Evolutionary conservation across 2,113 vertebrate genomes (phyloP).

Genomic region (Apodemus speciosus): DNA sequence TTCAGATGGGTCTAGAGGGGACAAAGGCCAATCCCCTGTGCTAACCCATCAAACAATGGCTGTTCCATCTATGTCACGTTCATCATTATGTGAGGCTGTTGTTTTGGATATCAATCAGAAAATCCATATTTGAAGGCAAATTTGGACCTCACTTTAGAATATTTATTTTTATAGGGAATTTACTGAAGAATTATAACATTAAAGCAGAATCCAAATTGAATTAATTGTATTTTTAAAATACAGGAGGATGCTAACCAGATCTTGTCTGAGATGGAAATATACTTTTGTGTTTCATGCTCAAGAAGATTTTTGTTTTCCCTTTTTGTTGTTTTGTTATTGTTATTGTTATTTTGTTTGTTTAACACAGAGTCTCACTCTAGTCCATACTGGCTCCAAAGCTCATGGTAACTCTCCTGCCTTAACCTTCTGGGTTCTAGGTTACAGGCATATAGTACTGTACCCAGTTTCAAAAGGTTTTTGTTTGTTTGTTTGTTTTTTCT

Average conservation of each 20-base stretch:
- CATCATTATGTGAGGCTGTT: not conserved
- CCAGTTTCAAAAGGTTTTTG: not conserved
- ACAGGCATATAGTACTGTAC: not conserved
- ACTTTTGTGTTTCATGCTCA: conserved; percentile 11
- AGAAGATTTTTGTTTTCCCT: not conserved
- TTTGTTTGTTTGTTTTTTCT: not conserved
- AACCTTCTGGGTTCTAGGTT: not conserved
- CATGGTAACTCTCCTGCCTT: not conserved
- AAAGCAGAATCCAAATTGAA: conserved; percentile 7
- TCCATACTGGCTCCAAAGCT: not conserved
- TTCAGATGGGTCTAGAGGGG: no score
- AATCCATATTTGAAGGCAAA: not conserved
- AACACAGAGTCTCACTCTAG: not conserved
- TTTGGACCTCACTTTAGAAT: not conserved
- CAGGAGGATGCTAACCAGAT: not conserved
- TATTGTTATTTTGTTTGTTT: not conserved
- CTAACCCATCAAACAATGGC: not conserved
- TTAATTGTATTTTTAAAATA: conserved; percentile 36
- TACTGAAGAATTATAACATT: conserved; percentile 20
- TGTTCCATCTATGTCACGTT: not conserved
- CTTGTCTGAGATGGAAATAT: conserved; percentile 2
- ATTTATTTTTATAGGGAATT: conserved; percentile 18
- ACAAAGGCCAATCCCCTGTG: accelerated
- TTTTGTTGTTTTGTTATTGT: not conserved
- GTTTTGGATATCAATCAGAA: not conserved